Evolutionary conservation across 2,797 vertebrate species (phyloP), one percentile per base, ranked within the genome.

Genomic region (Crocidura indochinensis): DNA sequence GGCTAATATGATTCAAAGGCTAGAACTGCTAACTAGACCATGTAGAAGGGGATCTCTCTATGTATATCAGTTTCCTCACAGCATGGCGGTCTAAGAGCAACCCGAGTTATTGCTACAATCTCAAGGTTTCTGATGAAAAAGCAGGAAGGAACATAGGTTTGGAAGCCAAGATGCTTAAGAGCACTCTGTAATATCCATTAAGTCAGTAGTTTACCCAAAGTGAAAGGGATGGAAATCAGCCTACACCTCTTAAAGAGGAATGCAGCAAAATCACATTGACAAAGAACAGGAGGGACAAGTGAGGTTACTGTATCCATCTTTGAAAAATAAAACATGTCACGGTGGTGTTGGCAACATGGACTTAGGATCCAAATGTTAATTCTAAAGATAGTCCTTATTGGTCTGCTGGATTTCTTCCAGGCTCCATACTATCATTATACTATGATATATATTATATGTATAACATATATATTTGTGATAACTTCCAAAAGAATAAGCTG

Each of bases 311-410:
- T 6, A 74, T 81, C 19, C 29, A 64, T 15, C 47, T 91, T 27
- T 62, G 22, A 60, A 79, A 87, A 93, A 71, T 47, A 78, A 90
- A 91, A 65, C 74, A n/a, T 38, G 46, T 62, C 49, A 80, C 10
- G 19, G 31, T 17, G 44, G 81, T 20, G 8, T 44, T 75, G 27
- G 20, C 9, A 90, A 81, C 80, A 69, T 53, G 31, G 67, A 92
- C 49, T 91, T 82, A 75, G 75, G 91, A 81, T 65, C 38, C 49
- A 67, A 84, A 81, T 74, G 31, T 87, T 81, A 82, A 92, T 82
- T 71, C 67, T 65, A 67, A 88, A 64, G 27, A 75, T 2, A 77
- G 17, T 19, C 24, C 38, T 56, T 64, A 49, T 83, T 68, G 44
- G 24, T 76, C 6, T 26, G 20, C 24, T 22, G 1, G 10, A 69